Evolutionary conservation across 23 tunicate species (phyloP), one percentile per base, ranked within the genome.

Genomic region (Clavelina lepadiformis): DNA sequence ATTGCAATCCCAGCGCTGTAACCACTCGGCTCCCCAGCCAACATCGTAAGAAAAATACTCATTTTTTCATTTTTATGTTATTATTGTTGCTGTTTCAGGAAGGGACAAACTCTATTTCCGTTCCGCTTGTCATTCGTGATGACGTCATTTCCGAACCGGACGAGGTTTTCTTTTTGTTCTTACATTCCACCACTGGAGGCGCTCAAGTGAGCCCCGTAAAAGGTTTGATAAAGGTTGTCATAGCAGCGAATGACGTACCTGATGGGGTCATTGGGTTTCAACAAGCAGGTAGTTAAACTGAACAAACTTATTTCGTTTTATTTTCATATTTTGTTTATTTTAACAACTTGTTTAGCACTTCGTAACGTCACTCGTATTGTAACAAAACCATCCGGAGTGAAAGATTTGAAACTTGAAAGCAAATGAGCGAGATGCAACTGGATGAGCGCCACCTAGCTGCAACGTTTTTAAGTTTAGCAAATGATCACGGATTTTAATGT

Each of bases 151-250:
- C 87, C 20, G 95, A 86, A 65, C 80, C 95, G 2, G 61, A n/a
- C 29, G 95, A 86, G 47, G n/a, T 58, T 1, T 86, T 86, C 36
- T 78, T 64, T 36, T 51, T 78, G 5, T 73, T 28, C 67, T 46
- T 86, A 23, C 85, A 78, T 41, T 78, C 95, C 28, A 73, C 86
- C 23, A 47, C 58, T 51, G 95, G 95, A n/a, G 95, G 95, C 33
- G 95, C 77, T 32, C 72, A 62, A 68, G 36, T 78, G 18, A 65
- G 56, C 59, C 21, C 27, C 5, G 64, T 53, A 19, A 58, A 57
- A 5, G 65, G 58, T 4, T 58, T 78, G 19, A 28, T 51, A 24
- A 73, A 72, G 29, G 67, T 86, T 56, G 47, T 56, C 1, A 86
- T 86, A 5, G 47, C 60, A 50, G 61, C 95, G 0, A 86, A 86